Evolutionary conservation across 2,888 invertebrate species (phyloP), one percentile per base, ranked within the genome.

Genomic region (Leucophora obtusa): DNA sequence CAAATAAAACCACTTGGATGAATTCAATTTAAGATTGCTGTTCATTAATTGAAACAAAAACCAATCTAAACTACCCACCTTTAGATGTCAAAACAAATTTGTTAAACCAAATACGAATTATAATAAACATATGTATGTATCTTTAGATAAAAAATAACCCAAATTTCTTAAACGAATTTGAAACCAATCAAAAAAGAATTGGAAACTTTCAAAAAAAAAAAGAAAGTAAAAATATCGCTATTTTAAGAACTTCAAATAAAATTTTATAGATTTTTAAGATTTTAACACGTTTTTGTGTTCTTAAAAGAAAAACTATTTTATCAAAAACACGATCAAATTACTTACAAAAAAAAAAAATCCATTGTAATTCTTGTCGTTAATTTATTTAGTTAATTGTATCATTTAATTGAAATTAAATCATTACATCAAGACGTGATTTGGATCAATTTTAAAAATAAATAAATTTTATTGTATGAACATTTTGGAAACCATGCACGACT

Each of bases 401-500:
- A 74, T 74, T 74, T 69, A 70, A 65, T 24, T 63, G 10, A 21
- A 50, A 66, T 65, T 21, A 70, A 47, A 65, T n/a, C 35, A 33
- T 56, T 51, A 63, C 56, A 73, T 70, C 70, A 56, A 66, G 58
- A 74, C 77, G 77, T 81, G 77, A 70, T 77, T 68, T 51, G 21
- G 77, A 54, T 65, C 53, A 60, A 54, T 53, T 75, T 66, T 17
- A 11, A 33, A 33, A 35, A 62, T 15, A 28, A 28, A 28, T 6
- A 28, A 28, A 28, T 28, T 1, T 4, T 28, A 6, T 28, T 28
- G 53, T 28, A 43, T 62, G 21, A 15, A 53, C 35, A 11, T 24
- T 28, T 28, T 38, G 21, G 24, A 60, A 56, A 17, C 14, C n/a
- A 58, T 63, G 51, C 58, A 70, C 58, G 63, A 72, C 28, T n/a